Evolutionary conservation across 2,113 vertebrate species (phyloP).

Genomic region (Recurvirostra avosetta): DNA sequence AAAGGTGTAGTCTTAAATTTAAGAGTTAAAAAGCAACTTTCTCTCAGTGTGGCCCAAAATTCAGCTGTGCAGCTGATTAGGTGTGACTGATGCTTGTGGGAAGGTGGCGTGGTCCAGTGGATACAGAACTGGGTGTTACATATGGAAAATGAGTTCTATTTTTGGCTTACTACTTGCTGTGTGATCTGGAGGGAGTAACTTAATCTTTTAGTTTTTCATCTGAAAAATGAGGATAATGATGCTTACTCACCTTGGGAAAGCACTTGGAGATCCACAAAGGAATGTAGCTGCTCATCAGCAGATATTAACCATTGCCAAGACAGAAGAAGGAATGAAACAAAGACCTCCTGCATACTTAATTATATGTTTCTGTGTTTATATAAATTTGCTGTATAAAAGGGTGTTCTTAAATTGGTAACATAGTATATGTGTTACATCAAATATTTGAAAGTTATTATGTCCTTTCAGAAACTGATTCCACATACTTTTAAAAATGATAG

Average conservation of each 20-base stretch:
- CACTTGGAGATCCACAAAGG: neutral
- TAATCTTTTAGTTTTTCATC: conserved; percentile 39
- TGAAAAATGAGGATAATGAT: conserved; percentile 54
- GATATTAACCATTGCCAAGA: neutral
- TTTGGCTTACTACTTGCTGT: conserved; percentile 9
- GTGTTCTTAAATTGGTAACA: neutral
- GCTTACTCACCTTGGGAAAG: conserved; percentile 41
- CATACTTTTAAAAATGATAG: neutral
- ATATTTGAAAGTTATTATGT: neutral
- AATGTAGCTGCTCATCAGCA: neutral
- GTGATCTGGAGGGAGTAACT: conserved; percentile 31
- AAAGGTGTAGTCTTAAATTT: neutral
- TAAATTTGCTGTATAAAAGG: neutral
- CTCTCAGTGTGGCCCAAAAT: neutral
- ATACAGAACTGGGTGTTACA: conserved; percentile 30
- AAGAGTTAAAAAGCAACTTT: neutral
- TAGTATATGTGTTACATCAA: neutral
- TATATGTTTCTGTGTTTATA: neutral
- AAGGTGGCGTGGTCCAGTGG: neutral
- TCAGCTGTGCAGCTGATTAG: neutral
- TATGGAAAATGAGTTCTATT: conserved; percentile 41
- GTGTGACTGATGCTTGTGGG: conserved; percentile 20
- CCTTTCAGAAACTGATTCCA: neutral
- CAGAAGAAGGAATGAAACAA: neutral
- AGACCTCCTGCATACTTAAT: neutral